A percentile compares a stretch with the other conserved stretches of the same genome.
Conservation (phyloP, 1,140 invertebrate species). For the Saccostrea glomerata region DNA sequence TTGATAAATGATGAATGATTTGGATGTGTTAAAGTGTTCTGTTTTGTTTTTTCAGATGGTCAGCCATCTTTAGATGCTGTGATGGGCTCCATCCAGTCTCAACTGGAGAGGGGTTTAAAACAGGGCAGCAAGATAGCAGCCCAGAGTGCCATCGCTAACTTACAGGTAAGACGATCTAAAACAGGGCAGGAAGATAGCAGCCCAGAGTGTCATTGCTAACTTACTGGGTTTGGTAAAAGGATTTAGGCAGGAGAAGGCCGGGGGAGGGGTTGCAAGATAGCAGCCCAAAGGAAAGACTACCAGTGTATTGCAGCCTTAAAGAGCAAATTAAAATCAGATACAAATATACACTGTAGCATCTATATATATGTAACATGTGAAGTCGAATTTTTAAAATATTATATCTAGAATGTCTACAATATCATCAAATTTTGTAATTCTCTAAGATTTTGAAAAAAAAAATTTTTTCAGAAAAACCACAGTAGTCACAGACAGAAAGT, state of each 20-base stretch:
- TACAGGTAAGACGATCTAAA: conserved; percentile 56
- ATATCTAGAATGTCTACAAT: no score
- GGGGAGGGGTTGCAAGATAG: no score
- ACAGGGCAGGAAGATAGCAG: no score
- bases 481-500: conserved; percentile 58
- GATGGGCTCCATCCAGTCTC: conserved; percentile 65
- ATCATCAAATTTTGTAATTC: neutral
- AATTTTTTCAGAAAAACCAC: neutral
- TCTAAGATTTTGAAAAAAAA: neutral
- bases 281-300: no score
- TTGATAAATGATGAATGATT: no score
- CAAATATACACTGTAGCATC: no score
- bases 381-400: no score
- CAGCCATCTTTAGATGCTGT: conserved; percentile 59
- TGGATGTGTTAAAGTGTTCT: neutral
- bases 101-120: conserved; percentile 61
- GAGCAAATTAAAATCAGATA: no score
- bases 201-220: conserved; percentile 53
- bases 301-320: no score
- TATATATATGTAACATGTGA: no score
- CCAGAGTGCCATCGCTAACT: conserved; percentile 58
- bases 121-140: conserved; percentile 58
- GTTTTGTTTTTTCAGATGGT: conserved; percentile 48
- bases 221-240: conserved; percentile 50
- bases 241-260: no score